Percentiles rank a stretch among this genome's conserved stretches.
These are phyloP conservation scores for Prietella phreatophila DNA, from an alignment of 2,113 vertebrate species.

Conservation along the genomic window DNA sequence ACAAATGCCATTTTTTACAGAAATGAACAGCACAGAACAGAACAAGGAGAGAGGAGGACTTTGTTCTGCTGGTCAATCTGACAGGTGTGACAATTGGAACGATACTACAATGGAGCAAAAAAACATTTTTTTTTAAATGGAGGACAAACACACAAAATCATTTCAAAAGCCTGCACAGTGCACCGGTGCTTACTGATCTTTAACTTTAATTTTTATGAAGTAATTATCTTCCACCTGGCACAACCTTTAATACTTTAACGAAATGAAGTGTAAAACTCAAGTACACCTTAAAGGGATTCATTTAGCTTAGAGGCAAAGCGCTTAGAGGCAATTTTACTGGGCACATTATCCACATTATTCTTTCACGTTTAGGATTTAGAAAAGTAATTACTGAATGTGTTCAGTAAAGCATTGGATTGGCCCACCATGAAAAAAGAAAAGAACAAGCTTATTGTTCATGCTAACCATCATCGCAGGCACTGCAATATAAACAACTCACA, in stretches of 20 bases:
- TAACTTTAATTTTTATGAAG: constrained; percentile 6
- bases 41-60: background rate
- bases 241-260: background rate
- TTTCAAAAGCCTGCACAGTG: background rate
- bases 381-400: constrained; percentile 9
- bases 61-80: background rate
- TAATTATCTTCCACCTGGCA: constrained; percentile 21
- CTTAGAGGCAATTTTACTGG: background rate
- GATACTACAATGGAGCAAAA: background rate
- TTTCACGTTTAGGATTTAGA: background rate
- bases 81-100: constrained; percentile 7
- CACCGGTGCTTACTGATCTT: background rate
- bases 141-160: background rate
- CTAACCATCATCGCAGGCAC: background rate
- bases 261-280: constrained; percentile 4
- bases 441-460: background rate
- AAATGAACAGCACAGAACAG: constrained; percentile 20
- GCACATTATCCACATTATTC: constrained; percentile 19
- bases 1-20: constrained; percentile 36
- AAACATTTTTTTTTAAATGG: too few species aligned
- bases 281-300: background rate
- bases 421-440: background rate
- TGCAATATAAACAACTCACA: background rate
- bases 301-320: constrained; percentile 19
- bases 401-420: background rate